phyloP scores from a whole-genome alignment of 2,797 vertebrate genomes.

The Silurus aristotelis region DNA sequence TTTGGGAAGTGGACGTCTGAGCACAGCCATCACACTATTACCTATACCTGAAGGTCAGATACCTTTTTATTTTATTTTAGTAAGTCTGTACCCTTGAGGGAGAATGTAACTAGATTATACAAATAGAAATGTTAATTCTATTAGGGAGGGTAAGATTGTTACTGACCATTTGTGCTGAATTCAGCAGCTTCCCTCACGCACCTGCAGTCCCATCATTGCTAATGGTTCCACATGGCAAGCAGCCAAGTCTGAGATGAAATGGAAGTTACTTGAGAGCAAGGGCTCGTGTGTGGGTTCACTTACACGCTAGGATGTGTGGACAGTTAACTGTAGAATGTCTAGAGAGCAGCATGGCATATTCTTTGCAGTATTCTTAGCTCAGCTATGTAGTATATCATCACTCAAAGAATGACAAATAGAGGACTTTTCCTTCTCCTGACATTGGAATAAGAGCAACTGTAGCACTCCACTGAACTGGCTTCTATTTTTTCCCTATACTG shows the following conservation, averaged over 20 bases:
- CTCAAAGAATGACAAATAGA: conserved; percentile 60
- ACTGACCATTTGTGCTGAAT: not conserved
- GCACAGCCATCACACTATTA: conserved; percentile 91
- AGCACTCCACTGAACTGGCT: conserved; percentile 19
- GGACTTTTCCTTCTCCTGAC: conserved; percentile 50
- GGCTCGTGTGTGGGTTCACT: not conserved
- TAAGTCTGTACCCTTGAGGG: not conserved
- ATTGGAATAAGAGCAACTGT: conserved; percentile 44
- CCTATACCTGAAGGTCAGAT: conserved; percentile 88
- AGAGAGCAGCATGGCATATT: conserved; percentile 14
- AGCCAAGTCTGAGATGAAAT: conserved; percentile 39
- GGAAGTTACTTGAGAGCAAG: conserved; percentile 5
- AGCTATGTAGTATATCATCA: conserved; percentile 49
- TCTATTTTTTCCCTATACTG: conserved; percentile 22
- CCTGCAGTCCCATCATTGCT: conserved; percentile 20
- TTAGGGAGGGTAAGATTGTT: conserved; percentile 2
- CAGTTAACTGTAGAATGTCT: conserved; percentile 1
- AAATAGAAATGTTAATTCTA: conserved; percentile 13
- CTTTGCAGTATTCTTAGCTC: conserved; percentile 42
- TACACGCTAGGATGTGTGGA: not conserved
- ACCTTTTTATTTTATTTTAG: not conserved
- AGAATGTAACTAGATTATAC: conserved; percentile 14
- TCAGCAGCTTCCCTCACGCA: conserved; percentile 25
- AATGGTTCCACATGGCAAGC: conserved; percentile 32
- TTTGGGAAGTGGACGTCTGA: conserved; percentile 92